phyloP scores from a whole-genome alignment of 2,888 invertebrate species.

The Marasmarcha lunaedactyla region DNA sequence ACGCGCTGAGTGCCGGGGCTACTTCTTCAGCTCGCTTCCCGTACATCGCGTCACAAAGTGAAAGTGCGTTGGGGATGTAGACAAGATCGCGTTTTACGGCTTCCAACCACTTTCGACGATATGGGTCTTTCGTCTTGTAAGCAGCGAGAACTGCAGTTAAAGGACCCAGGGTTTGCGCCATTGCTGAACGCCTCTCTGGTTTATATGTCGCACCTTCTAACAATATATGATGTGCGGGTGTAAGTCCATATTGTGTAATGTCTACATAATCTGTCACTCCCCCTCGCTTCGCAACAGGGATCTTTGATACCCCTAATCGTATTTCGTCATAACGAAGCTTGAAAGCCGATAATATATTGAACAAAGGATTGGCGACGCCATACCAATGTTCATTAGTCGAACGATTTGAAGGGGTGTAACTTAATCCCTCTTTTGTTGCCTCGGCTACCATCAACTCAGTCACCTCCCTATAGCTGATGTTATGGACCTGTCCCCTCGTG shows the following conservation, averaged over 20 bases:
- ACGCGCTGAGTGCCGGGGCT: constrained; percentile 5
- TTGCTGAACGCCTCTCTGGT: constrained; percentile 7
- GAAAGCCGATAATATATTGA: not conserved
- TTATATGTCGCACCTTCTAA: constrained; percentile 7
- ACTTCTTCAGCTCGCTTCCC: constrained; percentile 6
- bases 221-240: constrained; percentile 5
- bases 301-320: constrained; percentile 1
- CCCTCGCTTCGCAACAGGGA: not conserved
- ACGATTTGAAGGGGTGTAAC: no score
- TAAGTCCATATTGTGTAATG: constrained; percentile 4
- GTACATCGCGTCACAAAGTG: constrained; percentile 2
- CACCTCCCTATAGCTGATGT: no score
- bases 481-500: no score
- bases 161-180: constrained; percentile 9
- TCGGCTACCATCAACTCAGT: no score
- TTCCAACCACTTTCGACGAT: constrained; percentile 7
- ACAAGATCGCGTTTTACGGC: constrained; percentile 6
- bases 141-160: constrained; percentile 1
- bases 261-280: constrained; percentile 4
- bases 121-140: constrained; percentile 5
- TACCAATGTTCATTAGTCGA: no score
- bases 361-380: no score
- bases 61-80: constrained; percentile 4
- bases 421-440: no score
- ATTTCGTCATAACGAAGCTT: constrained; percentile 1